Evolutionary conservation across 1,140 invertebrate species (phyloP).

Genomic region (Pogonomyrmex californicus): DNA sequence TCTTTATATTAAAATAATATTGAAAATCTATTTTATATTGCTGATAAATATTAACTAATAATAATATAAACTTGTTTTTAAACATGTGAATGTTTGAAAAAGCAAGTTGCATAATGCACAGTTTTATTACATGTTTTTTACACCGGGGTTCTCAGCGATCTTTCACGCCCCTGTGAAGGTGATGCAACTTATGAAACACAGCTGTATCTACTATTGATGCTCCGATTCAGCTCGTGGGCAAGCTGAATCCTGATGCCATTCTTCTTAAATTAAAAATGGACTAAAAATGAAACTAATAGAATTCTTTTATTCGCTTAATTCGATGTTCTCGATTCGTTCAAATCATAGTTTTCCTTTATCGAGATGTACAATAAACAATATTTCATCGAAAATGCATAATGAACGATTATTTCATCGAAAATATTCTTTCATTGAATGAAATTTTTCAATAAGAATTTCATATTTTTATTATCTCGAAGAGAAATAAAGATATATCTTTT

Average conservation of each 20-base stretch:
- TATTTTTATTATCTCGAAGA: not conserved
- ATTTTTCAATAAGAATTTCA: not conserved
- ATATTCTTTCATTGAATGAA: not conserved
- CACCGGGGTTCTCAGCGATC: not conserved
- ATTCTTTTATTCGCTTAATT: conserved; percentile 8
- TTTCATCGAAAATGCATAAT: not conserved
- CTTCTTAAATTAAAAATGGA: not conserved
- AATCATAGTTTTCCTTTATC: not conserved
- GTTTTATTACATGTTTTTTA: not conserved
- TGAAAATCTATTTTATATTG: too few species aligned
- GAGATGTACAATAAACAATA: not conserved
- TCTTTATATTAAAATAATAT: too few species aligned
- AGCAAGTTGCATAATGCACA: too few species aligned
- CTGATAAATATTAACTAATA: too few species aligned
- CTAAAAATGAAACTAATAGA: not conserved
- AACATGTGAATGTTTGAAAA: too few species aligned
- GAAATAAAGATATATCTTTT: not conserved
- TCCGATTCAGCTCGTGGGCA: not conserved
- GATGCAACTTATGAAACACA: conserved; percentile 8
- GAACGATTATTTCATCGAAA: not conserved
- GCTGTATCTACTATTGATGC: not conserved
- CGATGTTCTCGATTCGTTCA: not conserved
- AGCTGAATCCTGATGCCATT: not conserved
- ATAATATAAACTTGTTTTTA: too few species aligned
- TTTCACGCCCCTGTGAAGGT: not conserved